Evolutionary conservation across 1,140 invertebrate genomes (phyloP).

Genomic region (Arion vulgaris): DNA sequence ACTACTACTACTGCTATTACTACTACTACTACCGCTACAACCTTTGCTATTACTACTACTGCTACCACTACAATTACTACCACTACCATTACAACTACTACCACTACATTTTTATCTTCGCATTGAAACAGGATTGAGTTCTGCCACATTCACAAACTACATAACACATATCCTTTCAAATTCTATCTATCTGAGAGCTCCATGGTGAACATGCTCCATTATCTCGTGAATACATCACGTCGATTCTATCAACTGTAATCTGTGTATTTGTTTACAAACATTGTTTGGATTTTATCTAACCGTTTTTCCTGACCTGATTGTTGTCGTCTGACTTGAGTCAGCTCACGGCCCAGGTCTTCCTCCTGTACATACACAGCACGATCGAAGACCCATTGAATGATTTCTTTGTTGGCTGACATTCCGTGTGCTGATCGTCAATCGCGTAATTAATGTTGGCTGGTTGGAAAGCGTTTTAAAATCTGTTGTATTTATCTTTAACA

Average conservation of each 20-base stretch:
- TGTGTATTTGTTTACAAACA: conserved; percentile 1
- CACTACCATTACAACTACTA: too few relatives aligned
- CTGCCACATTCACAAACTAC: not conserved
- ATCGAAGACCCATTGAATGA: not conserved
- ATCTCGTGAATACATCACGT: not conserved
- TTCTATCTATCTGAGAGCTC: not conserved
- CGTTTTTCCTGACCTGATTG: not conserved
- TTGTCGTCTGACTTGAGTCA: not conserved
- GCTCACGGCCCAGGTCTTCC: not conserved
- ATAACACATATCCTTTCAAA: not conserved
- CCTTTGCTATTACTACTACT: too few relatives aligned
- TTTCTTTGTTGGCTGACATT: not conserved
- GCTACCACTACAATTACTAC: too few relatives aligned
- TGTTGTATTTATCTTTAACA: not conserved
- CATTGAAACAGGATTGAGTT: too few relatives aligned
- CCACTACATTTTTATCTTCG: too few relatives aligned
- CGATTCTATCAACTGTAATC: not conserved
- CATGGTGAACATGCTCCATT: not conserved
- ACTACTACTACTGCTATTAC: too few relatives aligned
- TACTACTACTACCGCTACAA: too few relatives aligned
- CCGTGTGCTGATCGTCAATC: not conserved
- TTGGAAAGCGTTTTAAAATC: not conserved
- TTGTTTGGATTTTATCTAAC: not conserved
- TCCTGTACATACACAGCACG: not conserved
- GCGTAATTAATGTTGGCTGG: not conserved